Conservation (phyloP, 2,888 invertebrate genomes). For the Lochmaea capreae region DNA sequence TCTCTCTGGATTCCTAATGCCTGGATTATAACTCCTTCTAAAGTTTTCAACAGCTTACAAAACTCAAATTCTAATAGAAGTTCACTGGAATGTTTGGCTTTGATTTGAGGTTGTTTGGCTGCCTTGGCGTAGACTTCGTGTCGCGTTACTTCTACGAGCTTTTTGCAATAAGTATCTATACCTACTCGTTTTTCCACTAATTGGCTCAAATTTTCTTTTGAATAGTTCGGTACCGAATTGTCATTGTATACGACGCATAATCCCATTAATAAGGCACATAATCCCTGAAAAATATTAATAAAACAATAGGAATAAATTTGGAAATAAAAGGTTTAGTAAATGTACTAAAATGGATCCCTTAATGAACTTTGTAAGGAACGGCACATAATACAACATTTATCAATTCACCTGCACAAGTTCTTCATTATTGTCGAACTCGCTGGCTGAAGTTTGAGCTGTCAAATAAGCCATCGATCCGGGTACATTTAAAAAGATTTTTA, state of each 20-base stretch:
- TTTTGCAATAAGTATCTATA: slow-evolving; percentile 86
- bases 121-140: slow-evolving; percentile 94
- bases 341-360: too few species aligned
- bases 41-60: slow-evolving; percentile 87
- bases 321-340: not conserved
- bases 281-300: slow-evolving; percentile 64
- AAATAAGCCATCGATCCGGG: slow-evolving; percentile 81
- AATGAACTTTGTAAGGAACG: too few species aligned
- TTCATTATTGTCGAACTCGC: slow-evolving; percentile 92
- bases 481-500: slow-evolving; percentile 82
- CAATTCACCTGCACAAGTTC: slow-evolving; percentile 71
- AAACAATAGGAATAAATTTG: not conserved
- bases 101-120: slow-evolving; percentile 92
- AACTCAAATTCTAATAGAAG: slow-evolving; percentile 95
- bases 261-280: slow-evolving; percentile 88
- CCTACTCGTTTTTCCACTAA: slow-evolving; percentile 91
- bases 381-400: not conserved
- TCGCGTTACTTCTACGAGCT: slow-evolving; percentile 85
- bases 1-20: slow-evolving; percentile 64
- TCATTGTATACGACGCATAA: slow-evolving; percentile 92
- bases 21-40: slow-evolving; percentile 69
- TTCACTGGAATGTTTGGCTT: slow-evolving; percentile 80
- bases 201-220: slow-evolving; percentile 82
- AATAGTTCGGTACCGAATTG: slow-evolving; percentile 80
- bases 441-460: slow-evolving; percentile 82